Base-by-base conservation (phyloP, 2,113 vertebrate species). In the Madoqua kirkii region DNA sequence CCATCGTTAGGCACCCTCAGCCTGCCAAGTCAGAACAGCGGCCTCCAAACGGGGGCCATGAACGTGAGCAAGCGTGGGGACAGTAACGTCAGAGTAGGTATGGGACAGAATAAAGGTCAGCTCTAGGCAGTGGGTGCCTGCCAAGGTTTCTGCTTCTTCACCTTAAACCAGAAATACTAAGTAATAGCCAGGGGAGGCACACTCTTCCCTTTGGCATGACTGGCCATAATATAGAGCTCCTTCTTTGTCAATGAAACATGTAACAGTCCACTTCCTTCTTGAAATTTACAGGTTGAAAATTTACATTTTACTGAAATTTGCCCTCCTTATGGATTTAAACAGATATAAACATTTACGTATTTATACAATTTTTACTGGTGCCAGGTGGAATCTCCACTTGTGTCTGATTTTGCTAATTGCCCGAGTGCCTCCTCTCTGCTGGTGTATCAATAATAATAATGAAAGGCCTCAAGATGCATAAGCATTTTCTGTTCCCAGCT, bases 401-500 rank as follows among this genome's bases (percentile, higher is more conserved):
- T 76, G 88, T 95, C 97, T 97, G 98, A 96, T 97, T 98, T 97
- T n/a, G 50, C 97, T 97, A 96, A 98, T 97, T 96, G 93, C 60
- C 97, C 67, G 87, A 96, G 85, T 93, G 96, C 85, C 78, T 97
- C 95, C 97, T 92, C 59, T 97, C 96, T 96, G 93, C 97, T 43
- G n/a, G 95, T 85, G 95, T 95, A 98, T 98, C 98, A 96, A 98
- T 98, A 98, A 98, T 87, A 67, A 83, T 76, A 93, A 96, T 71
- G 92, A 93, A 93, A 93, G 91, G 36, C 94, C 86, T 95, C 27
- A 87, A 95, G 98, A 97, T 43, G 97, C 79, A 83, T 92, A 97
- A 91, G 96, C 98, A 98, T 98, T 97, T 98, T 95, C 97, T 99
- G 99, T 99, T 99, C 99, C 99, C 98, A 98, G 99, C 99, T 99